These are phyloP conservation scores for Pherbina coryleti DNA, from an alignment of 2,888 invertebrate genomes.

Conservation along the genomic window DNA sequence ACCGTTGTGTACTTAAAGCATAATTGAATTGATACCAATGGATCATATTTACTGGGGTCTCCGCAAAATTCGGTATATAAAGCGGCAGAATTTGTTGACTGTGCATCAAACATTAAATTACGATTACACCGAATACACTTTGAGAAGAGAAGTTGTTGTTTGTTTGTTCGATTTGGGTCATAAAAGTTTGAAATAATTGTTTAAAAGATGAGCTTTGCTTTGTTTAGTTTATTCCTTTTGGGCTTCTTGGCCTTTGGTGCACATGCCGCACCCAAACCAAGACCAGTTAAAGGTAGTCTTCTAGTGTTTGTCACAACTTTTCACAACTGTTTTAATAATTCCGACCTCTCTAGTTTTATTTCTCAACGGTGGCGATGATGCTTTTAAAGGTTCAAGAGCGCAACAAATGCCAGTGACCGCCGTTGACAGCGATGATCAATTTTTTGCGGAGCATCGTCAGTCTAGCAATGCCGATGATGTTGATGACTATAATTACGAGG, in stretches of 20 bases:
- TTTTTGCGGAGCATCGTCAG: conserved; percentile 30
- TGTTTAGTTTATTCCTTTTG: conserved; percentile 47
- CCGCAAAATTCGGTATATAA: conserved; percentile 56
- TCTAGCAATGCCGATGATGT: conserved; percentile 13
- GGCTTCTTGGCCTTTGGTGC: conserved; percentile 42
- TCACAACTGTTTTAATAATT: neutral
- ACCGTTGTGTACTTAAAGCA: conserved; percentile 50
- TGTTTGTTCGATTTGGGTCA: no score
- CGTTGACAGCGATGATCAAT: conserved; percentile 22
- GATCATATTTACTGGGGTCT: neutral
- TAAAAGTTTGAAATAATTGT: no score
- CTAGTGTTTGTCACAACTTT: neutral
- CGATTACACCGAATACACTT: conserved; percentile 55
- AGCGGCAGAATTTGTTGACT: conserved; percentile 47
- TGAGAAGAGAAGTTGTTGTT: conserved; percentile 35
- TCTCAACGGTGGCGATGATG: conserved; percentile 47
- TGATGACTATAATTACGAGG: conserved; percentile 5
- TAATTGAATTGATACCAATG: neutral
- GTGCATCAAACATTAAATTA: conserved; percentile 60
- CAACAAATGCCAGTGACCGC: conserved; percentile 42
- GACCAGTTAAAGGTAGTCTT: conserved; percentile 50
- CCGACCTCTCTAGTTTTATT: neutral
- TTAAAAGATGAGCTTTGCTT: conserved; percentile 45
- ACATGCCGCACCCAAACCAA: conserved; percentile 40
- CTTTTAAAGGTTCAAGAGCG: conserved; percentile 49